Conservation (phyloP, 1,140 invertebrate species). For the Laupala kohalensis region DNA sequence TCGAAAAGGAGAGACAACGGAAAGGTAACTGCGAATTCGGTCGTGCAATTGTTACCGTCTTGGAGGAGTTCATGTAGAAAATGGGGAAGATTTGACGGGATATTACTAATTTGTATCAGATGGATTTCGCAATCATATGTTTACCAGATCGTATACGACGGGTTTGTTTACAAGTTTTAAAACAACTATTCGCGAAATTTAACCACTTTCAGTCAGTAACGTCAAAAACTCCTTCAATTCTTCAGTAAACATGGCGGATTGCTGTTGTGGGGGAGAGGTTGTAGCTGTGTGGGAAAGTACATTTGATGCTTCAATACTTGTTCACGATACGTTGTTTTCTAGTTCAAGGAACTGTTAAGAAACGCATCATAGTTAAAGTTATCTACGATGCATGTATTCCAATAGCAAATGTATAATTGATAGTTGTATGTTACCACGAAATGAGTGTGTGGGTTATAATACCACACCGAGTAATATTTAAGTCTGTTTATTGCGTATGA, state of each 20-base stretch:
- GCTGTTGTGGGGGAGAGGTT: neutral
- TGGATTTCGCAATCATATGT: too few relatives aligned
- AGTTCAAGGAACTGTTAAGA: neutral
- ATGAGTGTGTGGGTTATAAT: neutral
- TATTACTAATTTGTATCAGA: too few relatives aligned
- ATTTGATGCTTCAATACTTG: neutral
- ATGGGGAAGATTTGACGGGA: too few relatives aligned
- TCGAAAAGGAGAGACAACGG: too few relatives aligned
- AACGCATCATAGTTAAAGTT: neutral
- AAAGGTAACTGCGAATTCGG: too few relatives aligned
- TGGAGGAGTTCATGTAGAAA: too few relatives aligned
- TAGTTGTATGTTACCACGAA: neutral
- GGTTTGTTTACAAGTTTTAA: too few relatives aligned
- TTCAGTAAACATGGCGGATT: constrained; percentile 5
- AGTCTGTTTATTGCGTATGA: neutral
- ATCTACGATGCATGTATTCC: neutral
- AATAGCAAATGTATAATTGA: neutral
- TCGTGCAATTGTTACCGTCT: too few relatives aligned
- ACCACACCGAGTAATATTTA: neutral
- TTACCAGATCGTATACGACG: too few relatives aligned
- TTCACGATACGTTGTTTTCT: neutral
- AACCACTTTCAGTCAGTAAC: neutral
- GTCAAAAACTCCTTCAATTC: neutral
- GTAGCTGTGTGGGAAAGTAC: constrained; percentile 2
- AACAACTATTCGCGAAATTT: too few relatives aligned